Base-by-base conservation (phyloP, 2,888 invertebrate genomes). In the Cheiracanthium punctorium region DNA sequence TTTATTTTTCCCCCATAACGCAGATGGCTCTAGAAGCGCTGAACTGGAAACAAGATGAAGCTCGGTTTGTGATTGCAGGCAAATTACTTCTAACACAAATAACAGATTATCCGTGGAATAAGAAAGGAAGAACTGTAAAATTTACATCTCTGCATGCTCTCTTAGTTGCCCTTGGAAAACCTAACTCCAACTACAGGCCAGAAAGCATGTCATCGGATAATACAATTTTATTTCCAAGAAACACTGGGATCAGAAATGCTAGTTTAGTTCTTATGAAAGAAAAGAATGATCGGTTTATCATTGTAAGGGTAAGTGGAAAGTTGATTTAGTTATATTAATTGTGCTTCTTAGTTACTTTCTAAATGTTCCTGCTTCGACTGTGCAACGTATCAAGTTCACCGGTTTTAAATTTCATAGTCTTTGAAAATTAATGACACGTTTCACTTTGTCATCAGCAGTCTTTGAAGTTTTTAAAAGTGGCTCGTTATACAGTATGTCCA, bases 11-110 rank as follows among this genome's bases (percentile, higher is more conserved):
- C n/a, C n/a, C n/a, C 41, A n/a, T 58, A 14, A 58, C 69, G 10
- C 90, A 94, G 94, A 96, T 97, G 94, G 97, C 97, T 77, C 95
- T 98, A 88, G 97, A 98, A 91, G 95, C 97, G 5, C 92, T 98
- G 89, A 97, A 97, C 90, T 98, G 98, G 98, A 91, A 91, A 79
- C 96, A 96, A 92, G 96, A 96, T 91, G 97, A 97, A 92, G 96
- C 96, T 70, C 95, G 95, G 91, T 97, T 98, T 91, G 95, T 96
- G 89, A 94, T 97, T 92, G 97, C 97, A 92, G 97, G 97, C 85
- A 95, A 95, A 91, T 93, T 98, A 90, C 93, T 96, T 90, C 96
- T 95, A 91, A 96, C 96, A 64, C 96, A 96, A 92, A 96, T 97
- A 65, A 85, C 88, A n/a, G 88, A 88, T 33, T 79, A 86, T 70